Percentiles rank a stretch among this genome's conserved stretches.
Evolutionary conservation across 2,113 vertebrate species (phyloP).

Genomic region (Lagopus leucura): DNA sequence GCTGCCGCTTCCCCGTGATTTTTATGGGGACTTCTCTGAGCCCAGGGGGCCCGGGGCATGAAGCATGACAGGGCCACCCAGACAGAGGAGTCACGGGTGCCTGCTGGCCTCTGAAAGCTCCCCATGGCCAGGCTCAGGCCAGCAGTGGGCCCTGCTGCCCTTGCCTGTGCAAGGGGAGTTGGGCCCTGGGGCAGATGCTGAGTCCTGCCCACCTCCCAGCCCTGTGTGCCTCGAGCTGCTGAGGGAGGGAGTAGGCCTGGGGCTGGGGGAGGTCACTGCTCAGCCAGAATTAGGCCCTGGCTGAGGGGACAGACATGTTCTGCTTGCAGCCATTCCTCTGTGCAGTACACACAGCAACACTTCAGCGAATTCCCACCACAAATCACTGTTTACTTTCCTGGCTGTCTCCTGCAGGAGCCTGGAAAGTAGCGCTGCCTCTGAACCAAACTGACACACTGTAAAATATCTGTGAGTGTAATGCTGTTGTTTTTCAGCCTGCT

Average conservation of each 20-base stretch:
- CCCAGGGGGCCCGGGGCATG: not conserved
- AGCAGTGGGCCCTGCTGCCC: not conserved
- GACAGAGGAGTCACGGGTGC: not conserved
- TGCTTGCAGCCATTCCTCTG: not conserved
- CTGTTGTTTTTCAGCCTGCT: not conserved
- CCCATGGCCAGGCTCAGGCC: not conserved
- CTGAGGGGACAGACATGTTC: not conserved
- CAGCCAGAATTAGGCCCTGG: rapidly evolving
- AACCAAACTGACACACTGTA: not conserved
- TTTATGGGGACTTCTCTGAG: not conserved
- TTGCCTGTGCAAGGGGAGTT: not conserved
- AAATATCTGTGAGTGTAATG: rapidly evolving
- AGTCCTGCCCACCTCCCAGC: not conserved
- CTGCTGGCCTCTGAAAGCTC: no score
- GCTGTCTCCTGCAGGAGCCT: not conserved
- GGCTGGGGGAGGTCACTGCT: rapidly evolving
- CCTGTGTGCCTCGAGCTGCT: rapidly evolving
- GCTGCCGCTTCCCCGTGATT: not conserved
- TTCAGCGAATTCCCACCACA: not conserved
- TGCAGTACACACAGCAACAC: rapidly evolving
- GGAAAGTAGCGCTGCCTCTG: not conserved
- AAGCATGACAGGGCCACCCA: not conserved
- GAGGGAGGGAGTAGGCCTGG: rapidly evolving
- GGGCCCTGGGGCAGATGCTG: no score
- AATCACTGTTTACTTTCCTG: rapidly evolving